These are phyloP conservation scores for Bombyx mandarina DNA, from an alignment of 1,140 invertebrate genomes.

Conservation along the genomic window DNA sequence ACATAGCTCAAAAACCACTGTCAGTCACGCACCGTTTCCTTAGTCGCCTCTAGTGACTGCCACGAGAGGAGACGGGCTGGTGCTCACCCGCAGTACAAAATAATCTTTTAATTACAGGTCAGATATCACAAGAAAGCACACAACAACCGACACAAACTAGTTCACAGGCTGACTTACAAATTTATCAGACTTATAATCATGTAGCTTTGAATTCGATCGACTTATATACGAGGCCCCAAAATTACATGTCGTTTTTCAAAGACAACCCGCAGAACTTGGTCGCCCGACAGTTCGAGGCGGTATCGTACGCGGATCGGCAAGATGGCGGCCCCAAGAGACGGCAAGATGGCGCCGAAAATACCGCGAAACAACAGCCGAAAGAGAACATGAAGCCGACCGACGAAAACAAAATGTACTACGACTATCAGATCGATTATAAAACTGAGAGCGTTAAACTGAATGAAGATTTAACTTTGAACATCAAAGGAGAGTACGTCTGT, in stretches of 20 bases:
- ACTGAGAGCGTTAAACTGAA: conserved; percentile 29
- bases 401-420: conserved; percentile 30
- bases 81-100: no score
- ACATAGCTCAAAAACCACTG: no score
- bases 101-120: conserved; percentile 11
- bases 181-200: conserved; percentile 43
- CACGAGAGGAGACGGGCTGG: no score
- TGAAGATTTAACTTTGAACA: conserved; percentile 39
- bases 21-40: no score
- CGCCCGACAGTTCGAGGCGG: conserved; percentile 41
- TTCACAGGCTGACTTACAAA: conserved; percentile 31
- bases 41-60: no score
- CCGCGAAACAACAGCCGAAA: conserved; percentile 36
- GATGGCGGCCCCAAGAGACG: conserved; percentile 37
- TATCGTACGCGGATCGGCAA: conserved; percentile 20
- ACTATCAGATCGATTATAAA: conserved; percentile 27
- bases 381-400: conserved; percentile 51
- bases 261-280: conserved; percentile 60
- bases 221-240: conserved; percentile 39
- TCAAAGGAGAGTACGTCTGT: conserved; percentile 54
- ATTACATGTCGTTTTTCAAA: conserved; percentile 26
- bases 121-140: conserved; percentile 23
- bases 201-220: conserved; percentile 45
- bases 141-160: conserved; percentile 15
- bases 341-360: conserved; percentile 26